Percentiles rank a stretch among this genome's conserved stretches.
Evolutionary conservation across 2,797 vertebrate genomes (phyloP).

Genomic region (Sebastes taczanowskii): DNA sequence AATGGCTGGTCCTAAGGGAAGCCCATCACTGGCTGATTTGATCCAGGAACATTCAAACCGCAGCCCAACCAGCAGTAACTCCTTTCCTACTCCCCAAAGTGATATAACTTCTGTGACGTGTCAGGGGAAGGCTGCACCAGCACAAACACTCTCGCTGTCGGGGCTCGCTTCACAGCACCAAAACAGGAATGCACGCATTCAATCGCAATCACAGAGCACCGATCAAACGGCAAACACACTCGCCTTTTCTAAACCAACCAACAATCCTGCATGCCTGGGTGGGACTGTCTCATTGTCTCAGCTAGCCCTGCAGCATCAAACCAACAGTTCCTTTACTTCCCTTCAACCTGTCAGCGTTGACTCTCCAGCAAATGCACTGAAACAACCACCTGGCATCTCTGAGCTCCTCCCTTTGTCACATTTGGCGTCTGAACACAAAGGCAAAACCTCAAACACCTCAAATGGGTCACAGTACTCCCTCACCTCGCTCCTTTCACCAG

Average conservation of each 20-base stretch:
- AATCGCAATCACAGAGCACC: constrained; percentile 15
- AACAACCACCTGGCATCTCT: constrained; percentile 69
- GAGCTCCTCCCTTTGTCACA: constrained; percentile 83
- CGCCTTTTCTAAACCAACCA: constrained; percentile 13
- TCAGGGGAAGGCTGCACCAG: constrained; percentile 5
- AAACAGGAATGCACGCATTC: constrained; percentile 22
- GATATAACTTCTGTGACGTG: constrained; percentile 33
- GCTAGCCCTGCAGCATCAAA: constrained; percentile 71
- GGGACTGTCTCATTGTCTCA: constrained; percentile 79
- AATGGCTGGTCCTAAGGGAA: constrained; percentile 71
- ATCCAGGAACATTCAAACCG: constrained; percentile 87
- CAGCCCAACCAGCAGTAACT: constrained; percentile 63
- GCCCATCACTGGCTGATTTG: constrained; percentile 88
- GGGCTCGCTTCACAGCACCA: constrained; percentile 68
- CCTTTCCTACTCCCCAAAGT: constrained; percentile 71
- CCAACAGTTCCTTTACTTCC: constrained; percentile 29
- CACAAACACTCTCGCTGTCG: constrained; percentile 49
- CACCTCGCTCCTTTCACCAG: constrained; percentile 59
- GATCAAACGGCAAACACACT: background rate
- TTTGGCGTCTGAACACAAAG: constrained; percentile 78
- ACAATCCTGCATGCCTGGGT: constrained; percentile 10
- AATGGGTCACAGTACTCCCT: constrained; percentile 65
- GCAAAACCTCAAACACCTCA: constrained; percentile 70
- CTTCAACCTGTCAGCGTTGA: constrained; percentile 13
- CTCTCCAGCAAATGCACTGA: constrained; percentile 31